These are phyloP conservation scores for Malachius bipustulatus DNA, from an alignment of 2,888 invertebrate genomes.

Conservation along the genomic window DNA sequence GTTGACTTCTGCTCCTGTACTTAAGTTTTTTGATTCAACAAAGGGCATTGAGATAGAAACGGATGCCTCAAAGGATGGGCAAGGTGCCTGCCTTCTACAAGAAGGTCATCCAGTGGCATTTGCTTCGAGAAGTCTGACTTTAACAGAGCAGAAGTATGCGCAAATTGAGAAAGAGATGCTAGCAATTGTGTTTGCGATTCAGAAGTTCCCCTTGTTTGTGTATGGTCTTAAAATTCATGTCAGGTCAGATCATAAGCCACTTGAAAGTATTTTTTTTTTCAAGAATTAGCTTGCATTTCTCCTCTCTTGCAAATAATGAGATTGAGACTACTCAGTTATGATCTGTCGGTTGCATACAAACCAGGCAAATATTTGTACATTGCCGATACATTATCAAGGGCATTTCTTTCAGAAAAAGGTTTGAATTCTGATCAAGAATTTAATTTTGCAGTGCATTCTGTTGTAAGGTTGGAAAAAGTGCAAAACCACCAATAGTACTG, in stretches of 20 bases:
- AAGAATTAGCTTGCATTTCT: slow-evolving; percentile 19
- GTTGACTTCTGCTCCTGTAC: slow-evolving; percentile 14
- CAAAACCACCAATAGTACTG: too few relatives aligned
- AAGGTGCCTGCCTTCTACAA: slow-evolving; percentile 23
- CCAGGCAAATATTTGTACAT: slow-evolving; percentile 22
- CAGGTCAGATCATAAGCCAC: slow-evolving; percentile 28
- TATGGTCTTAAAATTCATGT: slow-evolving; percentile 22
- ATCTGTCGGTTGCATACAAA: slow-evolving; percentile 20
- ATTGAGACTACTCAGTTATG: slow-evolving; percentile 22
- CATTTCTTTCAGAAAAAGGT: slow-evolving; percentile 7
- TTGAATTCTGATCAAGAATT: background rate
- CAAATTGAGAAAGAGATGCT: too few relatives aligned
- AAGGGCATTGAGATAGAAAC: slow-evolving; percentile 24
- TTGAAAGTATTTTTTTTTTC: slow-evolving; percentile 26
- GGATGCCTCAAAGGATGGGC: slow-evolving; percentile 22
- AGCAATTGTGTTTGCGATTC: too few relatives aligned
- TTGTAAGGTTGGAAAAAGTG: too few relatives aligned
- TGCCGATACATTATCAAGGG: slow-evolving; percentile 19
- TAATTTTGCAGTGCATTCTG: slow-evolving; percentile 5
- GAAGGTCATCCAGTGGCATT: slow-evolving; percentile 18
- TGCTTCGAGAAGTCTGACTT: slow-evolving; percentile 18
- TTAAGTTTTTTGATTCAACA: slow-evolving; percentile 21
- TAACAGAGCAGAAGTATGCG: slow-evolving; percentile 28
- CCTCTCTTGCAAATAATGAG: slow-evolving; percentile 24
- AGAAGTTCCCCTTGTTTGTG: slow-evolving; percentile 28